Conservation (phyloP, 2,797 vertebrate genomes). For the Danionella dracula region DNA sequence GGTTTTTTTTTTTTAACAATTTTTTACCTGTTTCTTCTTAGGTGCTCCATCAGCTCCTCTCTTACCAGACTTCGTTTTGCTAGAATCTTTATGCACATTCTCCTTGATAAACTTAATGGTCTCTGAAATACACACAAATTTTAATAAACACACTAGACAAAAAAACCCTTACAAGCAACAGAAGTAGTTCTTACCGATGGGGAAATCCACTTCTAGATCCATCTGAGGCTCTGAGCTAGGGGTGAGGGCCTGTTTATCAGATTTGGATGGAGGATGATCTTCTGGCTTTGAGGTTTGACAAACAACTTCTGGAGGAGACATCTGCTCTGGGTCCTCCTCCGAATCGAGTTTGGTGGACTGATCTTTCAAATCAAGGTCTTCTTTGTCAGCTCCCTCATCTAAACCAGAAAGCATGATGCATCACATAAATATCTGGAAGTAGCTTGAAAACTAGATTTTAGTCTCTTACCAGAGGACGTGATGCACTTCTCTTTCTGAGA, state of each 20-base stretch:
- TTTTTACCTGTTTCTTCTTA: conserved; percentile 80
- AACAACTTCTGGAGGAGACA: conserved; percentile 70
- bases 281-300: conserved; percentile 63
- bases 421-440: background rate
- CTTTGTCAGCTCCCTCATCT: conserved; percentile 85
- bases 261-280: conserved; percentile 7
- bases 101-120: conserved; percentile 69
- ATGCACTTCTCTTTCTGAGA: conserved; percentile 15
- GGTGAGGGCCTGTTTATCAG: conserved; percentile 4
- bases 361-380: conserved; percentile 88
- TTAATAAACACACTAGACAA: too few species aligned
- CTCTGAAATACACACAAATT: conserved; percentile 67
- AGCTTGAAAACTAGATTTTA: conserved; percentile 36
- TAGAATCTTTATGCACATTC: conserved; percentile 37
- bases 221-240: conserved; percentile 68
- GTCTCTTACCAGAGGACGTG: conserved; percentile 21
- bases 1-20: too few species aligned
- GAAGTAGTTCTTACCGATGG: conserved; percentile 71
- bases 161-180: too few species aligned
- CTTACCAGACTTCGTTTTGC: conserved; percentile 64
- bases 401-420: background rate
- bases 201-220: conserved; percentile 89
- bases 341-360: conserved; percentile 85
- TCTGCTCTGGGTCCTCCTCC: conserved; percentile 84
- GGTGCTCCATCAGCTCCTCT: conserved; percentile 78